Conservation (phyloP, 2,797 vertebrate genomes). For the Scolopax bukidnonensis region DNA sequence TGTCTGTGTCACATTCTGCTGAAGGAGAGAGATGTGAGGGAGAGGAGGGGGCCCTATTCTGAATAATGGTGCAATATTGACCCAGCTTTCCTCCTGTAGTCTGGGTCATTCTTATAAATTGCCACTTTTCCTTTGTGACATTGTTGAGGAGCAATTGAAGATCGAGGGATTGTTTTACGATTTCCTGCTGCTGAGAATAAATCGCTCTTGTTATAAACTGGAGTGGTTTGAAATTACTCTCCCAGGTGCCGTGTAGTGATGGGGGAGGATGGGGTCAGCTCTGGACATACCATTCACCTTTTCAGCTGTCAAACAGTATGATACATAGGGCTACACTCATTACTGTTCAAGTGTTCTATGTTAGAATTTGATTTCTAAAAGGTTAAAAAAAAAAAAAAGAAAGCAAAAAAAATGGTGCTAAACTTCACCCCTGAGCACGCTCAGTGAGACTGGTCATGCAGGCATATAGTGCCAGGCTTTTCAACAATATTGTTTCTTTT, state of each 20-base stretch:
- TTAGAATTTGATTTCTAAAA: slow-evolving; percentile 82
- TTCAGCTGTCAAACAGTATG: slow-evolving; percentile 79
- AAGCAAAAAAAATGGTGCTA: slow-evolving; percentile 81
- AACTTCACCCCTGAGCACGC: slow-evolving; percentile 80
- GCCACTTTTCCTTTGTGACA: slow-evolving; percentile 50
- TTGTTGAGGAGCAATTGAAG: slow-evolving; percentile 52
- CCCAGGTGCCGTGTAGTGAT: slow-evolving; percentile 70
- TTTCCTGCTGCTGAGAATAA: slow-evolving; percentile 77
- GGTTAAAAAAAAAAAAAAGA: slow-evolving; percentile 72
- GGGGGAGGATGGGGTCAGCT: slow-evolving; percentile 68
- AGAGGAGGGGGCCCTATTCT: not conserved
- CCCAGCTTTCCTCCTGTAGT: slow-evolving; percentile 3
- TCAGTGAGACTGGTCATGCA: slow-evolving; percentile 84
- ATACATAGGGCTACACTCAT: slow-evolving; percentile 84
- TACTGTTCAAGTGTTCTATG: slow-evolving; percentile 79
- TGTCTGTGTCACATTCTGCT: not conserved
- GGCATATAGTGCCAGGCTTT: slow-evolving; percentile 78
- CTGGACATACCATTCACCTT: slow-evolving; percentile 70
- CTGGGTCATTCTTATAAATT: slow-evolving; percentile 38
- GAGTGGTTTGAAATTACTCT: slow-evolving; percentile 68
- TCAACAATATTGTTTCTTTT: slow-evolving; percentile 72
- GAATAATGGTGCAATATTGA: slow-evolving; percentile 4
- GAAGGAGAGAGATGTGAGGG: not conserved
- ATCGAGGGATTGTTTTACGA: slow-evolving; percentile 57
- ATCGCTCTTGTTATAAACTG: slow-evolving; percentile 63